Percentiles rank a stretch among this genome's conserved stretches.
Conservation (phyloP, 2,113 vertebrate genomes). For the Accipiter virgatus region DNA sequence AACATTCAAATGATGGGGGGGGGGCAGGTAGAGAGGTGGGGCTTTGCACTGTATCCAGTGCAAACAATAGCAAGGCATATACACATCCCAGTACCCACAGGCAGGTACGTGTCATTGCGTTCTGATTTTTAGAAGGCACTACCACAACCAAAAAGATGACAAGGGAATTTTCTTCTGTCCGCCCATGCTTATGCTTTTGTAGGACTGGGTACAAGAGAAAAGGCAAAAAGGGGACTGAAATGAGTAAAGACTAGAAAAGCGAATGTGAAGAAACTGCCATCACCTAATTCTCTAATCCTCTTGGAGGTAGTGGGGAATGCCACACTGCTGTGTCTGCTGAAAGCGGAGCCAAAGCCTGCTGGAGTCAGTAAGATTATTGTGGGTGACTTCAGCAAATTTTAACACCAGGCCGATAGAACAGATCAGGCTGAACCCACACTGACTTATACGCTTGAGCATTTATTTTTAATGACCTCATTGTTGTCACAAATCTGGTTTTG, state of each 20-base stretch:
- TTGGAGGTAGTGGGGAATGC: neutral
- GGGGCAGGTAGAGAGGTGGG: too few species aligned
- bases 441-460: neutral
- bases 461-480: neutral
- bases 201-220: neutral
- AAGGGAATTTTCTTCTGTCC: neutral
- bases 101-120: neutral
- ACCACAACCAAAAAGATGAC: neutral
- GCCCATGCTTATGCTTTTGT: neutral
- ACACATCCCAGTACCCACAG: fast-evolving
- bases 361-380: fast-evolving
- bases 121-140: neutral
- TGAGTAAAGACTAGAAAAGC: neutral
- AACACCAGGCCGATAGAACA: neutral
- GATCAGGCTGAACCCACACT: neutral
- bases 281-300: too few species aligned
- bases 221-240: neutral
- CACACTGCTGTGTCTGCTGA: neutral
- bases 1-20: neutral
- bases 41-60: neutral
- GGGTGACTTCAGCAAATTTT: neutral
- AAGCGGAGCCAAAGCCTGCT: neutral
- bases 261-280: neutral
- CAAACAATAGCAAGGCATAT: neutral
- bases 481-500: neutral